phyloP scores from a whole-genome alignment of 2,797 vertebrate species.

The Amblyraja radiata region DNA sequence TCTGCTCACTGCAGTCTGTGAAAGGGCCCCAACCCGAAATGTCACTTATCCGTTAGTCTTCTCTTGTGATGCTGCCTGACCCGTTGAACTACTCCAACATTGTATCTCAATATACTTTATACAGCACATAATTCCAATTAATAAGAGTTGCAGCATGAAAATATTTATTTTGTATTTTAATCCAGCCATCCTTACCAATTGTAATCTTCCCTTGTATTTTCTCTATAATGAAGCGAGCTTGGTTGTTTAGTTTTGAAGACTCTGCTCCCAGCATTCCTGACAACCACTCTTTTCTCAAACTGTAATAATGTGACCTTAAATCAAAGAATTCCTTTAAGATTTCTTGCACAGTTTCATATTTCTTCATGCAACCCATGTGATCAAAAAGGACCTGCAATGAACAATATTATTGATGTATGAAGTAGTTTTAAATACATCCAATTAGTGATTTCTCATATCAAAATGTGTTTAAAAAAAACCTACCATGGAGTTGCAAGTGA shows the following conservation, averaged over 20 bases:
- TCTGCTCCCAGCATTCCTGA: constrained; percentile 86
- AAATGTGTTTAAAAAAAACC: background rate
- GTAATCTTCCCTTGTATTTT: constrained; percentile 93
- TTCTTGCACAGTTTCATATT: constrained; percentile 92
- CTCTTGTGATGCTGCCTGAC: too few species aligned
- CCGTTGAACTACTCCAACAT: too few species aligned
- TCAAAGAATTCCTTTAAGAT: constrained; percentile 96
- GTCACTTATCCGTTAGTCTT: too few species aligned
- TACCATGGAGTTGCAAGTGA: constrained; percentile 99
- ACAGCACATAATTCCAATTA: background rate
- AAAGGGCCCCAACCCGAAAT: too few species aligned
- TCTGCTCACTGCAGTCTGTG: too few species aligned
- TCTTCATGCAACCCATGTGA: constrained; percentile 97
- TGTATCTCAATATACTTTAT: background rate
- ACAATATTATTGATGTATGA: constrained; percentile 25
- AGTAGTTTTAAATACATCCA: constrained; percentile 6
- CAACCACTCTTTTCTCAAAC: constrained; percentile 91
- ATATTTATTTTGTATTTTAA: background rate
- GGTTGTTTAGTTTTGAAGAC: constrained; percentile 87
- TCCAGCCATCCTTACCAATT: constrained; percentile 66
- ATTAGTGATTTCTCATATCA: background rate
- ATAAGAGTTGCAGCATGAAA: background rate
- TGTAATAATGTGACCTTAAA: constrained; percentile 87
- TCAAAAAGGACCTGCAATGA: constrained; percentile 85
- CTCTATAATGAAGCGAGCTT: constrained; percentile 93